phyloP scores from a whole-genome alignment of 1,140 invertebrate species.

The Steinernema feltiae region DNA sequence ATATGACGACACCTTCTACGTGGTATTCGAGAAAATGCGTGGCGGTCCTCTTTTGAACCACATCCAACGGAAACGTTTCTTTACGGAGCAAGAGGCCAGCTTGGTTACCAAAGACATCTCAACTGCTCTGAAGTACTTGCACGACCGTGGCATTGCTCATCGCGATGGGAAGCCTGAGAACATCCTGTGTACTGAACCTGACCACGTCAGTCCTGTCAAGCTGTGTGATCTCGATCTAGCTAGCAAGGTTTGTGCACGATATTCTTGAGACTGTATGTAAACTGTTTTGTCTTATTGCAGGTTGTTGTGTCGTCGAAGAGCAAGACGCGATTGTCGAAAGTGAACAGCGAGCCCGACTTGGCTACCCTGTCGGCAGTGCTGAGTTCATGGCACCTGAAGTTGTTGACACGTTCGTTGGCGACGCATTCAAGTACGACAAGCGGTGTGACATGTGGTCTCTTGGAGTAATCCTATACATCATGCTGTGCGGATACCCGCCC shows the following conservation, averaged over 20 bases:
- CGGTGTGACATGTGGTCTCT: conserved; percentile 95
- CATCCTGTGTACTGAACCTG: conserved; percentile 83
- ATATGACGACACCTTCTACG: conserved; percentile 69
- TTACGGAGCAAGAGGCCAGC: conserved; percentile 88
- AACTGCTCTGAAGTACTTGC: conserved; percentile 83
- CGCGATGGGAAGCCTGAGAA: conserved; percentile 74
- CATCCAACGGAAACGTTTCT: conserved; percentile 83
- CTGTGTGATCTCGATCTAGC: conserved; percentile 97
- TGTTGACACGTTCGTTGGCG: conserved; percentile 86
- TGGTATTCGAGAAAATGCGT: conserved; percentile 94
- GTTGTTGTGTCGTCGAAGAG: conserved; percentile 3
- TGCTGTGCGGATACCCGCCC: conserved; percentile 92
- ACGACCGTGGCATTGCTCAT: conserved; percentile 70
- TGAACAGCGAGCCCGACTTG: conserved; percentile 42
- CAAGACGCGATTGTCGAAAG: conserved; percentile 20
- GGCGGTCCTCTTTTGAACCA: conserved; percentile 77
- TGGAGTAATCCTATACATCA: conserved; percentile 92
- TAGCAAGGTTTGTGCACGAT: conserved; percentile 61
- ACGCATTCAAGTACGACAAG: conserved; percentile 80
- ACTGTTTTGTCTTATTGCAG: not conserved
- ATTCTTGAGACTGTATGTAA: not conserved
- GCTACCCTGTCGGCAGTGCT: conserved; percentile 76
- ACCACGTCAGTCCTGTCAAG: conserved; percentile 83
- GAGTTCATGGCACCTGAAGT: conserved; percentile 99
- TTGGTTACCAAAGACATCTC: conserved; percentile 86